phyloP scores from a whole-genome alignment of 2,113 vertebrate genomes.

The Mormyrus lacerda region DNA sequence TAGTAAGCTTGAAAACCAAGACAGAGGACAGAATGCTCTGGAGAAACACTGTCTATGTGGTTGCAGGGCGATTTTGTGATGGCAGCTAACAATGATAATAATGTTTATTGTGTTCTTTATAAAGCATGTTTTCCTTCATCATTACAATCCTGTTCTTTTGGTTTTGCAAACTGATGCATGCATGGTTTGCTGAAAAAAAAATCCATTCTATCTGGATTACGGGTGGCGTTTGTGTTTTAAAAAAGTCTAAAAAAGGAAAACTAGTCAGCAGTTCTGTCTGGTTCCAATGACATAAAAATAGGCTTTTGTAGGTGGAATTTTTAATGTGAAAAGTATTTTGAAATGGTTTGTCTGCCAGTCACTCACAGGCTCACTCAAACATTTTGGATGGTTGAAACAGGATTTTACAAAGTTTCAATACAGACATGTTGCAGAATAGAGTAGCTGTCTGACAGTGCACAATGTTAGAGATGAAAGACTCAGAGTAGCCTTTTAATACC shows the following conservation, averaged over 20 bases:
- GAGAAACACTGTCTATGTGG: background rate
- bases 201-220: background rate
- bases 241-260: background rate
- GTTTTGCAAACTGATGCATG: background rate
- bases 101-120: background rate
- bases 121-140: background rate
- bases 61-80: background rate
- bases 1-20: background rate
- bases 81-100: background rate
- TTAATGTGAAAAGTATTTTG: background rate
- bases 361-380: background rate
- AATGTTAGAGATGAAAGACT: background rate
- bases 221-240: background rate
- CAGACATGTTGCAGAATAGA: background rate
- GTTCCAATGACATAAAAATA: background rate
- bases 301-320: background rate
- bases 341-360: background rate
- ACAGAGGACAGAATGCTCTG: background rate
- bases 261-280: background rate
- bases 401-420: background rate
- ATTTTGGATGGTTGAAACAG: background rate
- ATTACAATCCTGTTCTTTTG: background rate
- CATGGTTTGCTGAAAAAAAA: background rate
- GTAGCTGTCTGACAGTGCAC: background rate
- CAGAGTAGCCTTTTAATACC: constrained; percentile 7